Evolutionary conservation across 2,888 invertebrate genomes (phyloP).

Genomic region (Lymantria monacha): DNA sequence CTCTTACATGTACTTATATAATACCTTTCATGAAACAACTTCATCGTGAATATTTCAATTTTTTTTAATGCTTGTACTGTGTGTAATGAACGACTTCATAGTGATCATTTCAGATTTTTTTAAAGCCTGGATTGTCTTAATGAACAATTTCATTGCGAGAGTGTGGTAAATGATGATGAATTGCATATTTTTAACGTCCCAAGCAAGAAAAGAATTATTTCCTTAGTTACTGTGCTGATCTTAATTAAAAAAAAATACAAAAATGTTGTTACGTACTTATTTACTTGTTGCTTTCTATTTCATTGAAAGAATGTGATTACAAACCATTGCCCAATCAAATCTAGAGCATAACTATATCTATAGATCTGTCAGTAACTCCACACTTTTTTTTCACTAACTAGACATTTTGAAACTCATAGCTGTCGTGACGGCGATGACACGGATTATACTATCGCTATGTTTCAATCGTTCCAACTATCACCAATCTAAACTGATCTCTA

Average conservation of each 20-base stretch:
- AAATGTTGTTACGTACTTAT: no score
- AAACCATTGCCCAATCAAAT: constrained; percentile 1
- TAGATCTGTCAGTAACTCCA: constrained; percentile 5
- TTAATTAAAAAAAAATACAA: no score
- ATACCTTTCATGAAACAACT: constrained; percentile 2
- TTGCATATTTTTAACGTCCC: no score
- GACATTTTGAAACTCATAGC: constrained; percentile 38
- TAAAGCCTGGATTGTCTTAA: no score
- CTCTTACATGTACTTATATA: constrained; percentile 17
- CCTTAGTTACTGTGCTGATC: no score
- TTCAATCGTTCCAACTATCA: constrained; percentile 20
- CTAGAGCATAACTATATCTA: neutral
- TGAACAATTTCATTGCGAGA: no score
- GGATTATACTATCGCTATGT: constrained; percentile 30
- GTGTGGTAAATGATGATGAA: no score
- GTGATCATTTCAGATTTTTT: neutral
- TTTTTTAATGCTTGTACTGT: no score
- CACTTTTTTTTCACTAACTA: constrained; percentile 17
- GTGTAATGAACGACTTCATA: neutral
- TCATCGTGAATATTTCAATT: no score
- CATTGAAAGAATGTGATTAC: neutral
- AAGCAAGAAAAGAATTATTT: no score
- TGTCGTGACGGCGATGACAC: constrained; percentile 41
- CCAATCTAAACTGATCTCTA: constrained; percentile 12
- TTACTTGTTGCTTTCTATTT: neutral